Base-by-base conservation (phyloP, 2,113 vertebrate species). In the Clarias magur region DNA sequence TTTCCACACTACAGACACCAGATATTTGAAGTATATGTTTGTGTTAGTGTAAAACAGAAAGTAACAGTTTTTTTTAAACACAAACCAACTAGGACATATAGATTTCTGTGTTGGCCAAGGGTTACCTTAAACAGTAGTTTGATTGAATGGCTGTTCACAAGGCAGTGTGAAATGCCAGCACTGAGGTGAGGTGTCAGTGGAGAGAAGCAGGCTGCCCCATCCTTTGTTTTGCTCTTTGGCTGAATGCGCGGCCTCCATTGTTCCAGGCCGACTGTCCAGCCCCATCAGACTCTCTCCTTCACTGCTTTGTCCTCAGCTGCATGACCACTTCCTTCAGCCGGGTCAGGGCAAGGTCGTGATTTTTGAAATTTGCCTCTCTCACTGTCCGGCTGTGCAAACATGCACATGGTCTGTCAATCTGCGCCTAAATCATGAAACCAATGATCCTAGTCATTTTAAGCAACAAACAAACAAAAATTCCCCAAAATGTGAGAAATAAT, bases 41-140 rank as follows among this genome's bases (percentile, higher is more conserved):
- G 57, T 57, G 7, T 54, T 13, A 2, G 68, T 79, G 79, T 54
- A 67, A 84, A 85, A 90, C 91, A 78, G 53, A 88, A 72, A 38
- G 89, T 89, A 89, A 92, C 87, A 92, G 86, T 62, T 48, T 86
- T 11, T n/a, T 87, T 88, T 89, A 3, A 87, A 91, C 88, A 85
- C 83, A 83, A 91, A 90, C 86, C 86, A 34, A 86, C 92, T 92
- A 91, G 92, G 85, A 89, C 89, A 88, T 92, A 89, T 89, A 87
- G 88, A 88, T 95, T 93, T 94, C 93, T 92, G 93, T 93, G 90
- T 89, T 91, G 92, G 91, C 91, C 90, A 91, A 90, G 88, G 94
- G 93, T 94, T 93, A 86, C 92, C 94, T 95, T 95, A 95, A 95
- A 96, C 95, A 96, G 95, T 95, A 94, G 95, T 95, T 94, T 94